Evolutionary conservation across 1,140 invertebrate genomes (phyloP).

Genomic region (Gyrodactylus salaris): DNA sequence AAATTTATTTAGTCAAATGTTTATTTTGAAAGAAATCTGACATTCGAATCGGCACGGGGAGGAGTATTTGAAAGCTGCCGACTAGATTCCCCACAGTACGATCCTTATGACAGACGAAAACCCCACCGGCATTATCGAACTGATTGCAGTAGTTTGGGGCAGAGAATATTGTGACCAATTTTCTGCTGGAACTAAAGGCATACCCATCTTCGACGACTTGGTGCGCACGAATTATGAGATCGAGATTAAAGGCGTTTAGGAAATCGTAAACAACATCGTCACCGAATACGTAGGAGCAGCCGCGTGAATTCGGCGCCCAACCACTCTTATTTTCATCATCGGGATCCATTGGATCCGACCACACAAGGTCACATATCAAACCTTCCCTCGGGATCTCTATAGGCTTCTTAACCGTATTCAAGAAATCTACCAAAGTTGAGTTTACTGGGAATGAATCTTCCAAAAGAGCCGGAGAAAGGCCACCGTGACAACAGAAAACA

Average conservation of each 20-base stretch:
- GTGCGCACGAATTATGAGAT: neutral
- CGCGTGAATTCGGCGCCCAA: neutral
- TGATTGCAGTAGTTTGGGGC: constrained; percentile 36
- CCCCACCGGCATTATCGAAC: constrained; percentile 35
- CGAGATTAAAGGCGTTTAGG: neutral
- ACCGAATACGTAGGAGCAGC: constrained; percentile 3
- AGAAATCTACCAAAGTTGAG: constrained; percentile 3
- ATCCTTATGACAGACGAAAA: constrained; percentile 43
- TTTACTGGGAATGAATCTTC: constrained; percentile 9
- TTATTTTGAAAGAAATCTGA: too few relatives aligned
- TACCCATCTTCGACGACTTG: neutral
- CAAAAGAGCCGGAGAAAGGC: constrained; percentile 9
- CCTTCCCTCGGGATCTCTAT: constrained; percentile 62
- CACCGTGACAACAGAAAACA: constrained; percentile 11
- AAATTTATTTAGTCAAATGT: too few relatives aligned
- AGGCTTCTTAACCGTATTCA: constrained; percentile 9
- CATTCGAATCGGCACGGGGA: too few relatives aligned
- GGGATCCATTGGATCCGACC: constrained; percentile 26
- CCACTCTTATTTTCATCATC: neutral
- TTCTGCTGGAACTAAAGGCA: neutral
- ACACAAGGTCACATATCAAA: constrained; percentile 16
- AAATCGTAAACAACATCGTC: neutral
- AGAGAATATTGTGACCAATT: neutral
- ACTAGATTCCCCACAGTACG: neutral
- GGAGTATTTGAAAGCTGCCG: neutral